phyloP scores from a whole-genome alignment of 2,888 invertebrate species.

The Noctua janthe region DNA sequence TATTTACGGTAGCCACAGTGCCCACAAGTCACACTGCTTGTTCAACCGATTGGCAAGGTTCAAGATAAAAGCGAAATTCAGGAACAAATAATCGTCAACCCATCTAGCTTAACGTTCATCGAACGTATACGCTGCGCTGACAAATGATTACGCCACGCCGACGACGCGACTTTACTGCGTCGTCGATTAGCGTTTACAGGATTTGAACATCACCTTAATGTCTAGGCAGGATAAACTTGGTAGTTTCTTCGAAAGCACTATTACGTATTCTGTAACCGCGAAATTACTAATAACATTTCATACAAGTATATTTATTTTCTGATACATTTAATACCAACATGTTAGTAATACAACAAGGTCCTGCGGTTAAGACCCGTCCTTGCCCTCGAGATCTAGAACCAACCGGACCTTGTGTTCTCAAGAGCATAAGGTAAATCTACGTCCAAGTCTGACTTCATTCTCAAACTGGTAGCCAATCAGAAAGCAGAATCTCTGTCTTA shows the following conservation, averaged over 20 bases:
- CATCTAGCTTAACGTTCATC: neutral
- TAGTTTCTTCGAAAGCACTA: neutral
- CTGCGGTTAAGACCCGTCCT: conserved; percentile 72
- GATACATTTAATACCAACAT: conserved; percentile 34
- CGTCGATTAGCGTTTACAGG: neutral
- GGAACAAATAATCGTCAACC: neutral
- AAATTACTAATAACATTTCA: neutral
- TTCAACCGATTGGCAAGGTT: neutral
- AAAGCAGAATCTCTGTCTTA: neutral
- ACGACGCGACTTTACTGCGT: neutral
- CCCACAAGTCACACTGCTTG: neutral
- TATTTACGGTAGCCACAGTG: neutral
- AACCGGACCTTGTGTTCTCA: conserved; percentile 76
- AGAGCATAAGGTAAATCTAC: conserved; percentile 35
- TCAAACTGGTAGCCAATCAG: conserved; percentile 20
- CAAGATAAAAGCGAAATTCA: neutral
- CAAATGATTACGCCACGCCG: neutral
- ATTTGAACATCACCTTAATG: neutral
- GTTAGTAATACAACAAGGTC: conserved; percentile 41
- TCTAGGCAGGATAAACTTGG: neutral
- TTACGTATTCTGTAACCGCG: neutral
- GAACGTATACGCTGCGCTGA: neutral
- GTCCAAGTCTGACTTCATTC: conserved; percentile 26
- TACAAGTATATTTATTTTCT: neutral
- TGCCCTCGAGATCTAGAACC: conserved; percentile 74